Conservation (phyloP, 2,888 invertebrate species). For the Drosophila limbata region DNA sequence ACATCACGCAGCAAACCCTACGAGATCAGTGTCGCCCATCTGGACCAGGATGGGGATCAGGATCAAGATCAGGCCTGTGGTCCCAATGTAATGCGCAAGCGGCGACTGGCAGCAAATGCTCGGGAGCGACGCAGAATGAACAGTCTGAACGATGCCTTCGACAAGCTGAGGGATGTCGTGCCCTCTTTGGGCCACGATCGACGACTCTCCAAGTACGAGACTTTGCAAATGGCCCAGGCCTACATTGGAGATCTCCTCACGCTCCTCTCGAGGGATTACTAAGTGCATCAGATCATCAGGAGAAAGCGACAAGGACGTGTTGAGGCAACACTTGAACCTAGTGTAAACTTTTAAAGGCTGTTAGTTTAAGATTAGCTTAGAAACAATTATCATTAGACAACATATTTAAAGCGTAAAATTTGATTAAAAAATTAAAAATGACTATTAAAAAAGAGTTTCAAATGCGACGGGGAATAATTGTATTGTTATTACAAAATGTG, state of each 20-base stretch:
- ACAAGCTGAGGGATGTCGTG: conserved; percentile 89
- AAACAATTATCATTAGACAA: not conserved
- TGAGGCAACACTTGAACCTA: conserved; percentile 63
- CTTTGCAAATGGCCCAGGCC: conserved; percentile 92
- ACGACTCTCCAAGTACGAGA: conserved; percentile 91
- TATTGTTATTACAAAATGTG: too few species aligned
- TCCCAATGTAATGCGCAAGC: conserved; percentile 83
- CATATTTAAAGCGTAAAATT: conserved; percentile 14
- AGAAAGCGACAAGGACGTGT: conserved; percentile 15
- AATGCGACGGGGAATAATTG: not conserved
- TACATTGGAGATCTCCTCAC: conserved; percentile 90
- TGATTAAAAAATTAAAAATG: too few species aligned
- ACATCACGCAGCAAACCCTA: conserved; percentile 47
- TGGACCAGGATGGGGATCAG: not conserved
- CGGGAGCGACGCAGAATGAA: conserved; percentile 91
- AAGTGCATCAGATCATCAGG: not conserved
- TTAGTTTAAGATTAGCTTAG: conserved; percentile 47
- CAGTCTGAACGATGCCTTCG: conserved; percentile 91
- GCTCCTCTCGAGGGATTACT: conserved; percentile 86
- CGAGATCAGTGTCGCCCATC: not conserved
- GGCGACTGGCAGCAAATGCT: conserved; percentile 90
- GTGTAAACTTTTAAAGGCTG: conserved; percentile 76
- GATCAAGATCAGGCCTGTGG: conserved; percentile 28
- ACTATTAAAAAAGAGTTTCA: not conserved
- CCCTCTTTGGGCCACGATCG: conserved; percentile 90